Base-by-base conservation (phyloP, 2,113 vertebrate species). In the Myiozetetes cayanensis region DNA sequence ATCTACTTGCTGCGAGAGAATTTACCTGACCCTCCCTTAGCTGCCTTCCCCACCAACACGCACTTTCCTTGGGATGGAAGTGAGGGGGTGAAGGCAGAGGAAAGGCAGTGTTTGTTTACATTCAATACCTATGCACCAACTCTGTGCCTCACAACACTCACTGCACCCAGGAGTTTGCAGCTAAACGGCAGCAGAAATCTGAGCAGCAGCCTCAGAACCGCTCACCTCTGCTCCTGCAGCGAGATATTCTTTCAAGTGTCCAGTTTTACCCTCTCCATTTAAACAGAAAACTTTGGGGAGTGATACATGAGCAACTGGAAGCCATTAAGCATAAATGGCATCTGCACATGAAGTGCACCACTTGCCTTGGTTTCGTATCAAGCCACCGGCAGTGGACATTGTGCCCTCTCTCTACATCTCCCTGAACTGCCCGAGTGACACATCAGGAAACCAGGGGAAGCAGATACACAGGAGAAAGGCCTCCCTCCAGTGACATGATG, bases 401-500 rank as follows among this genome's bases (percentile, higher is more conserved):
- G 7, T 53, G 88, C 61, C 66, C 76, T 67, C 78, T 50, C 41
- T 80, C 79, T 88, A 37, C 76, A 55, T 46, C 31, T 68, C 73
- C 1, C 30, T 37, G 87, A 74, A 77, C 63, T 82, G 87, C 66
- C 81, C 24, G 11, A 27, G 31, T 15, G 67, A 20, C 53, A 55
- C 67, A 73, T 5, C 8, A n/a, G 46, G 77, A n/a, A 76, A 11
- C 6, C 43, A 52, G 76, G 27, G 56, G 63, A 37, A 1, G 28
- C 55, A 52, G 85, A 88, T 30, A 75, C 6, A 17, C 85, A 90
- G 75, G 93, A 93, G 94, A 93, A 96, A 90, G 72, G 88, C 89
- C 89, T 96, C 83, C 96, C 94, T 94, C 93, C 94, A 93, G 83
- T 89, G 90, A 94, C 92, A 47, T 7, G 55, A 70, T 2, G 28